phyloP scores from a whole-genome alignment of 1,140 invertebrate genomes.

The Frieseomelitta varia region DNA sequence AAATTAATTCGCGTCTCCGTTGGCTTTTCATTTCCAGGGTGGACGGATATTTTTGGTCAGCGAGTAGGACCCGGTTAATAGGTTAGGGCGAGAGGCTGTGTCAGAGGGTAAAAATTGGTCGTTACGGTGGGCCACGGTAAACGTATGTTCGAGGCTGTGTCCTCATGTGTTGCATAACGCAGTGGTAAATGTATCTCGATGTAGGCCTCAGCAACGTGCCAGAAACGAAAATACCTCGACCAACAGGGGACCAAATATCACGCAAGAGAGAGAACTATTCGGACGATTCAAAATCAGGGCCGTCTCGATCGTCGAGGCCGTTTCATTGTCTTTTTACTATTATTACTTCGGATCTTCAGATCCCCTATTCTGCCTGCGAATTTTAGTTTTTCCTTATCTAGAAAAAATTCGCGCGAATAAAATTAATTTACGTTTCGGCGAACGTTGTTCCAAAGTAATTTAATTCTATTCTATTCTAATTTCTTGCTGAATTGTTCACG shows the following conservation, averaged over 20 bases:
- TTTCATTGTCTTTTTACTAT: background rate
- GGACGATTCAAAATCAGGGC: conserved; percentile 40
- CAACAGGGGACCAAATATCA: conserved; percentile 57
- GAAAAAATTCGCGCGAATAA: too few species aligned
- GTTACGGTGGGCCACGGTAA: background rate
- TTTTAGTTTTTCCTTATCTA: too few species aligned
- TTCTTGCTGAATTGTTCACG: too few species aligned
- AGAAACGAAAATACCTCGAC: conserved; percentile 79
- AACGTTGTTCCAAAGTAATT: too few species aligned
- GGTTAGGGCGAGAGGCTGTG: background rate
- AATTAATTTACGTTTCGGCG: too few species aligned
- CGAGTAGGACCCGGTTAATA: too few species aligned
- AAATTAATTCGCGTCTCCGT: too few species aligned
- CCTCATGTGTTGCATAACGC: conserved; percentile 51
- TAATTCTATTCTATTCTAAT: too few species aligned
- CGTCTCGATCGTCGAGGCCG: background rate
- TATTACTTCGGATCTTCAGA: background rate
- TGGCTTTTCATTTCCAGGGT: too few species aligned
- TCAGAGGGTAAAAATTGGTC: background rate
- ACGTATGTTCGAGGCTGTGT: conserved; percentile 27
- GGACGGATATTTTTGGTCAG: too few species aligned
- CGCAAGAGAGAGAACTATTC: background rate
- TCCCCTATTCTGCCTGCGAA: background rate
- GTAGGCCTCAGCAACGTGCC: conserved; percentile 80
- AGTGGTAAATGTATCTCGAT: conserved; percentile 56